phyloP scores from a whole-genome alignment of 1,140 invertebrate genomes.

The Himalopsyche phryganea region DNA sequence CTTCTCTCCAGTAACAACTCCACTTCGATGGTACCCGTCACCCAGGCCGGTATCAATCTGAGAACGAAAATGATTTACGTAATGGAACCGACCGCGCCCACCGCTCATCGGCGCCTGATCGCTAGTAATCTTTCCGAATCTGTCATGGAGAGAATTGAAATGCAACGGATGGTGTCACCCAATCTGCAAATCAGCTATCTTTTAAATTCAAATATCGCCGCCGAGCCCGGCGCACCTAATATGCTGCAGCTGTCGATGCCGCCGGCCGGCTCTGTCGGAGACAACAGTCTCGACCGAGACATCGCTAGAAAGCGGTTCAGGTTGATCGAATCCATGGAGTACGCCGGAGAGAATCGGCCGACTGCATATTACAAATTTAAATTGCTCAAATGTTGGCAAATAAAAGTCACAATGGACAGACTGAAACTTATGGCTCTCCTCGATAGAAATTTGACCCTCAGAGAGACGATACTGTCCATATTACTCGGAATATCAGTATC shows the following conservation, averaged over 20 bases:
- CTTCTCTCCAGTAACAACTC: constrained; percentile 48
- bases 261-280: constrained; percentile 40
- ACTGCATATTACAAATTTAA: constrained; percentile 86
- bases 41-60: constrained; percentile 30
- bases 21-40: constrained; percentile 46
- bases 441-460: constrained; percentile 84
- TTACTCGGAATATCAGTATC: constrained; percentile 83
- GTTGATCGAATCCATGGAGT: constrained; percentile 45
- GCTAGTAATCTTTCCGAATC: constrained; percentile 48
- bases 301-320: constrained; percentile 44
- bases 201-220: constrained; percentile 43
- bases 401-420: constrained; percentile 87
- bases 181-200: constrained; percentile 51
- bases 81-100: constrained; percentile 22
- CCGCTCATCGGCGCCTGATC: constrained; percentile 44
- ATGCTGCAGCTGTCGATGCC: constrained; percentile 38
- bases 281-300: constrained; percentile 45
- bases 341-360: constrained; percentile 51
- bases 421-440: constrained; percentile 87
- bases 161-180: constrained; percentile 46
- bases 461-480: constrained; percentile 82
- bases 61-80: constrained; percentile 24
- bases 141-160: constrained; percentile 48
- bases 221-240: constrained; percentile 38
- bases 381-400: constrained; percentile 62